Conservation (phyloP, 2,888 invertebrate species). For the Xestobium rufovillosum region DNA sequence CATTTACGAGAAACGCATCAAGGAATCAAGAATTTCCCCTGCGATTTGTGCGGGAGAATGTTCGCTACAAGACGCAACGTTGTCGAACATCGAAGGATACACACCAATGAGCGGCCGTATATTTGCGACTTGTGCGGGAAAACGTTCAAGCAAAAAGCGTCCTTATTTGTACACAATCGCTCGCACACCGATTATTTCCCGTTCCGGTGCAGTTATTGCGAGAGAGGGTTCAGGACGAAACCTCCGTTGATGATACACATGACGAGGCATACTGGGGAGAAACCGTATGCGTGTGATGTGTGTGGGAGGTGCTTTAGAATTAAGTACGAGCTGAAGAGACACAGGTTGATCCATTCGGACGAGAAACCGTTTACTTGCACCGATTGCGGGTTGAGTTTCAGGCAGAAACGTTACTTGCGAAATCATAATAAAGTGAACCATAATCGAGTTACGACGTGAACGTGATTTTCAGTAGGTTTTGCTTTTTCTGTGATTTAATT, state of each 20-base stretch:
- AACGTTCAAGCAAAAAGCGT: slow-evolving; percentile 58
- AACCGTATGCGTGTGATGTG: slow-evolving; percentile 50
- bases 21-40: slow-evolving; percentile 51
- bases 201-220: slow-evolving; percentile 32
- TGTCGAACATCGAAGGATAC: slow-evolving; percentile 52
- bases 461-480: slow-evolving; percentile 14
- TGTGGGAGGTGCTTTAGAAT: slow-evolving; percentile 54
- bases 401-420: slow-evolving; percentile 45
- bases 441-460: slow-evolving; percentile 13
- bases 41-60: slow-evolving; percentile 50
- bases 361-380: slow-evolving; percentile 46
- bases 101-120: slow-evolving; percentile 53
- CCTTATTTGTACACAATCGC: slow-evolving; percentile 54
- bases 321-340: slow-evolving; percentile 39
- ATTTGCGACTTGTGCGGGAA: slow-evolving; percentile 54
- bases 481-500: too few relatives aligned
- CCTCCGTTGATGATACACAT: slow-evolving; percentile 5
- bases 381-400: slow-evolving; percentile 43
- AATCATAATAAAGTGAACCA: slow-evolving; percentile 47
- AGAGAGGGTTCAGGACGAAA: slow-evolving; percentile 2
- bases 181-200: slow-evolving; percentile 52
- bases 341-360: slow-evolving; percentile 45
- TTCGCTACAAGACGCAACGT: slow-evolving; percentile 56
- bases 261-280: slow-evolving; percentile 7
- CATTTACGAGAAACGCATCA: slow-evolving; percentile 59